Percentiles rank a stretch among this genome's conserved stretches.
Evolutionary conservation across 2,888 invertebrate genomes (phyloP).

Genomic region (Tuta absoluta): DNA sequence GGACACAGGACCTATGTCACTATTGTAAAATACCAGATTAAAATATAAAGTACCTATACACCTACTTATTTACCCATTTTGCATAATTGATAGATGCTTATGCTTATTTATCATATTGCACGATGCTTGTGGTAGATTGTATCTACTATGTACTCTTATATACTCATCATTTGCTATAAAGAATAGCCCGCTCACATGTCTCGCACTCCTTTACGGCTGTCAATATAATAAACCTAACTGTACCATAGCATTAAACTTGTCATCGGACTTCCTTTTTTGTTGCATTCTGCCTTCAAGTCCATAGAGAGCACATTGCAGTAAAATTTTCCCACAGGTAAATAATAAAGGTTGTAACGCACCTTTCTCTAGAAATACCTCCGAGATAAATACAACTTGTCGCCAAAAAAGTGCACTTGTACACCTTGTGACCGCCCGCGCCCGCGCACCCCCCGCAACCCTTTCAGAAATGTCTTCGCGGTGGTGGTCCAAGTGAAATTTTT

Average conservation of each 20-base stretch:
- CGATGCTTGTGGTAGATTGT: too few species aligned
- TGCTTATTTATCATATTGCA: too few species aligned
- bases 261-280: slow-evolving; percentile 29
- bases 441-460: slow-evolving; percentile 40
- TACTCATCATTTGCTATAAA: too few species aligned
- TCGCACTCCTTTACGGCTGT: not conserved
- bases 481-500: slow-evolving; percentile 2
- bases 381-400: slow-evolving; percentile 51
- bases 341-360: slow-evolving; percentile 49
- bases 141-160: too few species aligned
- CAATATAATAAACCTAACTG: slow-evolving; percentile 23
- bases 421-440: slow-evolving; percentile 45
- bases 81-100: too few species aligned
- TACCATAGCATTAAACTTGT: slow-evolving; percentile 22
- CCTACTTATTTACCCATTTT: too few species aligned
- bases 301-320: slow-evolving; percentile 23
- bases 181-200: slow-evolving; percentile 22
- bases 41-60: too few species aligned
- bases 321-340: slow-evolving; percentile 42
- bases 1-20: not conserved
- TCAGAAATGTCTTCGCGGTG: slow-evolving; percentile 30
- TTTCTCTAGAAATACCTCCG: slow-evolving; percentile 44
- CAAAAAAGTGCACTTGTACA: slow-evolving; percentile 52
- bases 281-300: slow-evolving; percentile 36
- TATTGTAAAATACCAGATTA: too few species aligned